Base-by-base conservation (phyloP, 2,113 vertebrate genomes). In the Gobius niger region DNA sequence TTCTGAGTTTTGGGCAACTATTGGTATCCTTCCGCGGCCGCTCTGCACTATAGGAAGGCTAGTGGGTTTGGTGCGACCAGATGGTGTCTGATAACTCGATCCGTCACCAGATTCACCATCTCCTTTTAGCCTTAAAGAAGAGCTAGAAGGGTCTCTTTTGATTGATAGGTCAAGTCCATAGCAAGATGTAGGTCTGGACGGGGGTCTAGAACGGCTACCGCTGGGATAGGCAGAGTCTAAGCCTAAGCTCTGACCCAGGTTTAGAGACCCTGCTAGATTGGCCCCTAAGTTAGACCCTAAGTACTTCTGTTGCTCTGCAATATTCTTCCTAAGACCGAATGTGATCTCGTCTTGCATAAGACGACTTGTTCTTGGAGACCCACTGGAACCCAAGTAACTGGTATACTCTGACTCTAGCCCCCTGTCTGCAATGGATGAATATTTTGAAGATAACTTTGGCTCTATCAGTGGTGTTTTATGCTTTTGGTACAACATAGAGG, bases 1-100 rank as follows among this genome's bases (percentile, higher is more conserved):
- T 84, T 99, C 98, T 3, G 98, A 99, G 85, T 99, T 99, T 85
- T 99, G 98, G 0, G 98, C 96, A 76, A 99, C 97, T 64, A 99
- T 98, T 12, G 97, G 97, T 77, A 99, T 95, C 73, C 98, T 91
- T 44, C 98, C 97, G 81, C 97, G 90, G 0, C 91, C 95, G 54
- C 96, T 95, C 85, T 98, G 97, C 85, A 96, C 98, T 80, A 99
- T 98, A 44, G 97, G 95, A 76, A 99, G 91, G 88, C 96, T 99
- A n/a, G 96, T 96, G 12, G 98, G 98, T 87, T 99, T 99, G 51
- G 94, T 92, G 83, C 98, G 96, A 79, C 94, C 94, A 69, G 97
- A 96, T 11, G 97, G 93, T 47, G 95, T 91, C 72, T 95, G 93
- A 87, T 95, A 98, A 70, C 82, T 91, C 42, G 95, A 90, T 70